Percentiles rank a stretch among this genome's conserved stretches.
phyloP scores from a whole-genome alignment of 2,888 invertebrate genomes.

The Nesidiocoris tenuis region DNA sequence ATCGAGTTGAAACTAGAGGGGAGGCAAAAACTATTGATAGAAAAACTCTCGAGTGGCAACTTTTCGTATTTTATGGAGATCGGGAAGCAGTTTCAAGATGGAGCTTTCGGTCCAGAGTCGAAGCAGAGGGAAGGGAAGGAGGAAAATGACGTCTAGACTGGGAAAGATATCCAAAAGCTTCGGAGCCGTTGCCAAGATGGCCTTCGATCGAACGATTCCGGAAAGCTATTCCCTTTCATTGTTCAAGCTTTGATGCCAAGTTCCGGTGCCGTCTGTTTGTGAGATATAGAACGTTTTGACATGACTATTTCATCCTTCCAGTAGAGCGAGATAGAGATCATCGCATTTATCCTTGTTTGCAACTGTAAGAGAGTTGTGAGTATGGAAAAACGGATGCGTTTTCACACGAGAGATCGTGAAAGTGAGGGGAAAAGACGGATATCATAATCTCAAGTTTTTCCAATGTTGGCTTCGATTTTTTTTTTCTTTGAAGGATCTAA shows the following conservation, averaged over 20 bases:
- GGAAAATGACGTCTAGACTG: conserved; percentile 22
- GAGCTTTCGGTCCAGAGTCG: background rate
- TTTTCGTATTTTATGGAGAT: conserved; percentile 22
- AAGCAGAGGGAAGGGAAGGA: background rate
- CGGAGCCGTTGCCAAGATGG: conserved; percentile 16
- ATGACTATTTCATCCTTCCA: too few species aligned
- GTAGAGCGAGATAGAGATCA: too few species aligned
- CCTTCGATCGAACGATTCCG: conserved; percentile 10
- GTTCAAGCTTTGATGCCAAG: conserved; percentile 4
- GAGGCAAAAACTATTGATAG: conserved; percentile 8
- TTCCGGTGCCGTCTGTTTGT: background rate
- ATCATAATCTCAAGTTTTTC: too few species aligned
- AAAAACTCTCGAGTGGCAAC: conserved; percentile 14
- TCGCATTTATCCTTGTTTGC: too few species aligned
- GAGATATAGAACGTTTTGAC: background rate
- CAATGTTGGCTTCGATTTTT: too few species aligned
- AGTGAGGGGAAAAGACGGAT: too few species aligned
- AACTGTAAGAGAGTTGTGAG: too few species aligned
- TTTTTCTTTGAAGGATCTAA: too few species aligned
- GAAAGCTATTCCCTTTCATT: conserved; percentile 6
- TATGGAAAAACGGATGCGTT: too few species aligned
- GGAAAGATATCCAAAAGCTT: background rate
- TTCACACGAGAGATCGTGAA: too few species aligned
- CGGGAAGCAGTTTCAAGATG: background rate
- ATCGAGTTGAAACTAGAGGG: background rate